A percentile compares a stretch with the other conserved stretches of the same genome.
These are phyloP conservation scores for Otolemur garnettii DNA, from an alignment of 2,113 vertebrate genomes.

Conservation along the genomic window DNA sequence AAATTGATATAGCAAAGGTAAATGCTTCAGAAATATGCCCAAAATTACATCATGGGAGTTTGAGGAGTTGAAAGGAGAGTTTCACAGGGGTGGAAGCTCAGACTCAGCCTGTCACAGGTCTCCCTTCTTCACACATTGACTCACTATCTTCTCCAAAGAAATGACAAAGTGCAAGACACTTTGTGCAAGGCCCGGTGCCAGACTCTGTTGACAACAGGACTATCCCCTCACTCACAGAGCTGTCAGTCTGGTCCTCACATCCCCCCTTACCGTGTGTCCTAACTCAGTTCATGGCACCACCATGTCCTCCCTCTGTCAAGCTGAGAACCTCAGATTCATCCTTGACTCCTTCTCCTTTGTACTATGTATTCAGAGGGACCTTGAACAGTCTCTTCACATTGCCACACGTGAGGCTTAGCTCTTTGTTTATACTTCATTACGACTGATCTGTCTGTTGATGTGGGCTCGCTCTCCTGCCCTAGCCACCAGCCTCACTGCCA, in stretches of 20 bases:
- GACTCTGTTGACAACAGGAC: not conserved
- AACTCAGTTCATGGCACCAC: not conserved
- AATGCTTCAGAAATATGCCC: not conserved
- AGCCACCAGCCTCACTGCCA: not conserved
- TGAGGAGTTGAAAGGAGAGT: not conserved
- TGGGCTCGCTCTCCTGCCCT: not conserved
- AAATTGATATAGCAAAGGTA: not conserved
- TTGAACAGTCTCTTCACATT: not conserved
- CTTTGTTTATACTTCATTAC: not conserved
- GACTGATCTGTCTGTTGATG: not conserved
- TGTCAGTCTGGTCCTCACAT: not conserved
- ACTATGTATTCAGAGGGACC: not conserved
- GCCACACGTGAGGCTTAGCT: not conserved
- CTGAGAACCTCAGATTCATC: not conserved
- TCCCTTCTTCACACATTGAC: not conserved
- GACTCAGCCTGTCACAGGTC: not conserved
- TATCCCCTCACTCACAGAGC: not conserved
- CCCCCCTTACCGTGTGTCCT: fast-evolving
- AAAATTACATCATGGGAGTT: not conserved
- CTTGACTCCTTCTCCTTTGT: not conserved
- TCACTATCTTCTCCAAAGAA: not conserved
- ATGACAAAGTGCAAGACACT: not conserved
- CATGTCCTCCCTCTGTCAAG: not conserved
- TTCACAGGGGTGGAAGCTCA: not conserved
- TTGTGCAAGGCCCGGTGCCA: too few species aligned